Evolutionary conservation across 2,888 invertebrate genomes (phyloP).

Genomic region (Leucoma salicis): DNA sequence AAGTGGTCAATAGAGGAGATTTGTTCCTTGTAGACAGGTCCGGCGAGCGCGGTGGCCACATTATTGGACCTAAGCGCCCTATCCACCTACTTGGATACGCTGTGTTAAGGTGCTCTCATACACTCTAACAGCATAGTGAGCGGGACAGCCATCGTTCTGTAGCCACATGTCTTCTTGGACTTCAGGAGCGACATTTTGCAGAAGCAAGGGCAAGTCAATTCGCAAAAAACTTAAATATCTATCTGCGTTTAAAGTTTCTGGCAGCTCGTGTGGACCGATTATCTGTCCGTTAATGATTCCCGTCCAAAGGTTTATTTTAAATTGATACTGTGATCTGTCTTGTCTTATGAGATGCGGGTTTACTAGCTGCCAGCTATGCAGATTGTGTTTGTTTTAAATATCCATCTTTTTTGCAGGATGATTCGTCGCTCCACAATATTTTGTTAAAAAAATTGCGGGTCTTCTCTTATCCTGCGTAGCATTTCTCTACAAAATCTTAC

Average conservation of each 20-base stretch:
- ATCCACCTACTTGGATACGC: neutral
- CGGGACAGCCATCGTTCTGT: conserved; percentile 8
- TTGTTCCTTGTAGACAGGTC: too few relatives aligned
- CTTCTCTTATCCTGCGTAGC: neutral
- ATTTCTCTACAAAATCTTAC: neutral
- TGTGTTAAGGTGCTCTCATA: neutral
- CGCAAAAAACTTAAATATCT: conserved; percentile 7
- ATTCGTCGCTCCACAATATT: neutral
- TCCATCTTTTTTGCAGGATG: neutral
- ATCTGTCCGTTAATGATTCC: conserved; percentile 24
- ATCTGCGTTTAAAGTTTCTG: conserved; percentile 5
- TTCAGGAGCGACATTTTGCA: conserved; percentile 2
- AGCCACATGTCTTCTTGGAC: conserved; percentile 1
- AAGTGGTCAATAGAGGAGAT: too few relatives aligned
- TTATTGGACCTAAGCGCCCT: too few relatives aligned
- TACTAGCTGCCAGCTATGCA: conserved; percentile 9
- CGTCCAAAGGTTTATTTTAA: conserved; percentile 25
- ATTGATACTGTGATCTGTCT: conserved; percentile 20
- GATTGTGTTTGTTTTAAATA: neutral
- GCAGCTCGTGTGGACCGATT: conserved; percentile 24
- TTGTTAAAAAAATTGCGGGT: neutral
- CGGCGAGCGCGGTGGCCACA: too few relatives aligned
- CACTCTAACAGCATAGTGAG: too few relatives aligned
- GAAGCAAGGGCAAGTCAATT: conserved; percentile 1
- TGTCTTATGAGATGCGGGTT: conserved; percentile 15